phyloP scores from a whole-genome alignment of 2,113 vertebrate species.

The Nothobranchius furzeri region DNA sequence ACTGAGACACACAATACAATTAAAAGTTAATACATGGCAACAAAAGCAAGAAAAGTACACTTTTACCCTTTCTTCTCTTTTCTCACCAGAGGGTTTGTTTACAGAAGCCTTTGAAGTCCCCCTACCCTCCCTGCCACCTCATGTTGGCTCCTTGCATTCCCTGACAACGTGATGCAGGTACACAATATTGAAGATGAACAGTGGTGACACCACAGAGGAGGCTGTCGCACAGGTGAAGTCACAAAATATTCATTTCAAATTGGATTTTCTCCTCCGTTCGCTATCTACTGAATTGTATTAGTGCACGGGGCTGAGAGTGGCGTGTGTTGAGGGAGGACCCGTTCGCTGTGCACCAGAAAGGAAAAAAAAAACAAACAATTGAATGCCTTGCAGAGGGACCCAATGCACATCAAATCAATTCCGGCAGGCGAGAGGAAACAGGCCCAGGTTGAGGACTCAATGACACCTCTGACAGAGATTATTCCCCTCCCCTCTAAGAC shows the following conservation, averaged over 20 bases:
- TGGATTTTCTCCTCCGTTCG: slow-evolving; percentile 53
- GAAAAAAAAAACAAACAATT: slow-evolving; percentile 5
- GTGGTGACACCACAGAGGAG: slow-evolving; percentile 37
- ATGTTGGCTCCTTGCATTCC: slow-evolving; percentile 25
- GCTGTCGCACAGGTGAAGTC: slow-evolving; percentile 48
- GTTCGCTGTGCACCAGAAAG: slow-evolving; percentile 15
- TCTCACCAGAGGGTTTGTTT: slow-evolving; percentile 70
- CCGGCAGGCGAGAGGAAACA: slow-evolving; percentile 10
- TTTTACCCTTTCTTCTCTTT: slow-evolving; percentile 48
- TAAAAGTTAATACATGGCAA: slow-evolving; percentile 72
- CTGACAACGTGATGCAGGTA: slow-evolving; percentile 58
- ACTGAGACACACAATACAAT: slow-evolving; percentile 62
- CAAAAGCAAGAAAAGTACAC: slow-evolving; percentile 52
- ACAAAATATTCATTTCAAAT: slow-evolving; percentile 68
- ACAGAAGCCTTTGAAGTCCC: slow-evolving; percentile 73
- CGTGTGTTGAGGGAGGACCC: slow-evolving; percentile 27
- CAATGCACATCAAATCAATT: slow-evolving; percentile 67
- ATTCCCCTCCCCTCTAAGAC: slow-evolving; percentile 39
- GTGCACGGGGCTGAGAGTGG: slow-evolving; percentile 42
- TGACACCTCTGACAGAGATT: slow-evolving; percentile 61
- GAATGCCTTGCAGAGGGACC: slow-evolving; percentile 48
- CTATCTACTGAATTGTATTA: slow-evolving; percentile 63
- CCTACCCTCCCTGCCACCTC: slow-evolving; percentile 3
- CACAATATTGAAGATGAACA: slow-evolving; percentile 58
- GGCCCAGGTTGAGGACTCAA: slow-evolving; percentile 35